Percentiles rank a stretch among this genome's conserved stretches.
Conservation (phyloP, 1,140 invertebrate species). For the Cyphomyrmex costatus region DNA sequence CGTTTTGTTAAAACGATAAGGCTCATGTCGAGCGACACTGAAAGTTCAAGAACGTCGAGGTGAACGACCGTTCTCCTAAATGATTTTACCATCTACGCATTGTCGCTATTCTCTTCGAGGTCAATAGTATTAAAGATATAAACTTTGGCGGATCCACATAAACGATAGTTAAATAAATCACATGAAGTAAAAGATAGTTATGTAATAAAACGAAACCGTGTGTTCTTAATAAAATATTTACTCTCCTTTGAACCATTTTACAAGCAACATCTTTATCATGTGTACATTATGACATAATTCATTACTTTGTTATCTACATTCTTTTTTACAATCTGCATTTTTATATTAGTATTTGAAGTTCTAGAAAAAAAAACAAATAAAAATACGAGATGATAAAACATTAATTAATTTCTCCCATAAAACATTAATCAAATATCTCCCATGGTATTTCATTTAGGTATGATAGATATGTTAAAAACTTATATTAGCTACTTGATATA, state of each 20-base stretch:
- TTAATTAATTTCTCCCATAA: slow-evolving; percentile 15
- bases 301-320: background rate
- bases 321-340: background rate
- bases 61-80: slow-evolving; percentile 78
- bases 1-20: slow-evolving; percentile 75
- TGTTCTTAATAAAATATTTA: background rate
- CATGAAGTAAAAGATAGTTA: background rate
- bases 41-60: slow-evolving; percentile 84
- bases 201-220: background rate
- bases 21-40: slow-evolving; percentile 79
- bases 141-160: background rate
- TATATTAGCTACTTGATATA: background rate
- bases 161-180: background rate
- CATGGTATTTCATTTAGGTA: background rate
- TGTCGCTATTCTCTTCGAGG: slow-evolving; percentile 45
- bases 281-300: background rate
- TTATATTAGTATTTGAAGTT: background rate
- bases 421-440: background rate
- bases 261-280: background rate
- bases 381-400: background rate
- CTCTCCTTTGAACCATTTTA: background rate
- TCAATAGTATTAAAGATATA: slow-evolving; percentile 38
- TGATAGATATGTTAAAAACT: slow-evolving; percentile 11
- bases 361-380: background rate
- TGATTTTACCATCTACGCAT: slow-evolving; percentile 67